Evolutionary conservation across 2,888 invertebrate species (phyloP).

Genomic region (Phaonia tiefii): DNA sequence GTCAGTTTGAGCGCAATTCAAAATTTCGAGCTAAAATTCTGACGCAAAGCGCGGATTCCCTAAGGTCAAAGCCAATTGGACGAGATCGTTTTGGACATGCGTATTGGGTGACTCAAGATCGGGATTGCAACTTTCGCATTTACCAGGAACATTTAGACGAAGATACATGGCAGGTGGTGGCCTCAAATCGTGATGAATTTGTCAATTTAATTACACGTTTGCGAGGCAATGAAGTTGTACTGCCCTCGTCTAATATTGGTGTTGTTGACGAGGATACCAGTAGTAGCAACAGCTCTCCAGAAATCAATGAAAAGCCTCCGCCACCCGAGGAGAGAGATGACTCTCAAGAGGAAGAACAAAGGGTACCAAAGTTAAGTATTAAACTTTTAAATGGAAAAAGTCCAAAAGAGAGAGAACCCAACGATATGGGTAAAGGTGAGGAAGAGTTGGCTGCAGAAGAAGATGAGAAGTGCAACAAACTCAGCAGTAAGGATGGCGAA

Average conservation of each 20-base stretch:
- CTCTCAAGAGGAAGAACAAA: constrained; percentile 82
- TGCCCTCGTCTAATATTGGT: constrained; percentile 82
- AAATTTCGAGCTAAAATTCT: constrained; percentile 95
- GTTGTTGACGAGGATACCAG: constrained; percentile 85
- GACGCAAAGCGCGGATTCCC: constrained; percentile 87
- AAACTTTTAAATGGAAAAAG: constrained; percentile 72
- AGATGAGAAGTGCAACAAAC: constrained; percentile 15
- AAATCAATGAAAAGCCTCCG: constrained; percentile 68
- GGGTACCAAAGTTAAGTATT: constrained; percentile 78
- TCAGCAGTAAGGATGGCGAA: background rate
- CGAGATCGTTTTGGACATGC: constrained; percentile 93
- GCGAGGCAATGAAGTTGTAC: constrained; percentile 86
- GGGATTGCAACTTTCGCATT: constrained; percentile 92
- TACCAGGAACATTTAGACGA: constrained; percentile 98
- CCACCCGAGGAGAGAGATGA: constrained; percentile 80
- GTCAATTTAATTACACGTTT: constrained; percentile 89
- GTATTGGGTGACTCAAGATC: constrained; percentile 96
- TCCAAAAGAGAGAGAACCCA: constrained; percentile 36
- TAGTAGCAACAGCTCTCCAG: constrained; percentile 81
- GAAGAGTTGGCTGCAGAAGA: constrained; percentile 69
- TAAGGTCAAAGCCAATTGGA: constrained; percentile 94
- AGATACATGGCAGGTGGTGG: constrained; percentile 96
- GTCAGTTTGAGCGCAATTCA: constrained; percentile 95
- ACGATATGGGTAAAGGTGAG: constrained; percentile 62
- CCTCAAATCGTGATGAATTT: constrained; percentile 91